These are phyloP conservation scores for Heterohyrax brucei DNA, from an alignment of 2,797 vertebrate genomes.

Conservation along the genomic window DNA sequence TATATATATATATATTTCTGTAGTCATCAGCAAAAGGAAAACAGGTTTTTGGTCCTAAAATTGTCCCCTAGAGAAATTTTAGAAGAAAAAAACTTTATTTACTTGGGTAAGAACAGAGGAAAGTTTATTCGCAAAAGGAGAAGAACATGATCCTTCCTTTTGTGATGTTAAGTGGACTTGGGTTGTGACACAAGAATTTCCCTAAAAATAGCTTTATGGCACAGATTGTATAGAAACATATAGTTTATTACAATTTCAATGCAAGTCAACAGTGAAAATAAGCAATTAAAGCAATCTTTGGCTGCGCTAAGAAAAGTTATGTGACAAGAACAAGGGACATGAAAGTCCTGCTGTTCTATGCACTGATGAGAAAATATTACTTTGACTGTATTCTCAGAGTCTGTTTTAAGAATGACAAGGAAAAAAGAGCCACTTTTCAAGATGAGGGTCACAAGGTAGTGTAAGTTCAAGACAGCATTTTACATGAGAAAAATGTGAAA, in stretches of 20 bases:
- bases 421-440: neutral
- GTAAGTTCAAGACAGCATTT: neutral
- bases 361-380: neutral
- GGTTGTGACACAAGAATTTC: neutral
- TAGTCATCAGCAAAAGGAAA: neutral
- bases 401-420: conserved; percentile 11
- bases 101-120: neutral
- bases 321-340: neutral
- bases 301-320: neutral
- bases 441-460: neutral
- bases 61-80: neutral
- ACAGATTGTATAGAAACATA: neutral
- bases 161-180: neutral
- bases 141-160: neutral
- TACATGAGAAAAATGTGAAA: neutral
- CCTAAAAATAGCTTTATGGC: neutral
- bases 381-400: neutral
- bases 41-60: neutral
- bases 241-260: neutral
- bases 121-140: neutral
- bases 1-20: neutral
- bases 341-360: neutral
- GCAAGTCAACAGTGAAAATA: neutral
- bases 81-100: neutral
- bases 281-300: neutral